phyloP scores from a whole-genome alignment of 2,888 invertebrate genomes.

The Asteroscopus sphinx region DNA sequence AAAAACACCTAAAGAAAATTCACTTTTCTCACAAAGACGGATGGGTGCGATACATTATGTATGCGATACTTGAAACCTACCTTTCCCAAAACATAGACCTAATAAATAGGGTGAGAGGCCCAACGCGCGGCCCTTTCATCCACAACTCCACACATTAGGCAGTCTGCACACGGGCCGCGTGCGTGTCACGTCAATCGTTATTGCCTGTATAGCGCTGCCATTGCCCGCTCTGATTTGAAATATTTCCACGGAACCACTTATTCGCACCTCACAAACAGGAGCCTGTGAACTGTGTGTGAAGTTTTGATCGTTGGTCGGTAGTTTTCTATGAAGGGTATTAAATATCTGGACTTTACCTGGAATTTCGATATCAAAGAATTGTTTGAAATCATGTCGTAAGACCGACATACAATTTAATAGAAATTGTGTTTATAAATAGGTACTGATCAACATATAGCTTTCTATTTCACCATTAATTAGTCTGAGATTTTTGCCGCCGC shows the following conservation, averaged over 20 bases:
- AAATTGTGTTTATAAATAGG: not conserved
- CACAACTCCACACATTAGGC: constrained; percentile 79
- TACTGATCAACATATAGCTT: too few species aligned
- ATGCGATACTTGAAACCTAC: constrained; percentile 61
- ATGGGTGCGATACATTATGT: constrained; percentile 48
- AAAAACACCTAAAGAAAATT: constrained; percentile 29
- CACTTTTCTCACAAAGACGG: constrained; percentile 39
- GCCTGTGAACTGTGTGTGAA: constrained; percentile 56
- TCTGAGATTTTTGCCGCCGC: too few species aligned
- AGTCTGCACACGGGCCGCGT: constrained; percentile 80
- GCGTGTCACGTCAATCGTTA: constrained; percentile 87
- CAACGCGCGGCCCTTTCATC: constrained; percentile 73
- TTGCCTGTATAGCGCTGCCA: constrained; percentile 80
- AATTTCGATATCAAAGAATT: too few species aligned
- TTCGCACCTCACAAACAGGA: constrained; percentile 81
- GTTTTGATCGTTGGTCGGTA: constrained; percentile 70
- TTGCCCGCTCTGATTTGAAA: constrained; percentile 87
- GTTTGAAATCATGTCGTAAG: not conserved
- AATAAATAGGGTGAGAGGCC: constrained; percentile 82
- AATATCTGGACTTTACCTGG: constrained; percentile 7
- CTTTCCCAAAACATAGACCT: constrained; percentile 74
- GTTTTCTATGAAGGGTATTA: constrained; percentile 18
- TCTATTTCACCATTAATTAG: too few species aligned
- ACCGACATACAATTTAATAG: too few species aligned
- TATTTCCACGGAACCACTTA: constrained; percentile 89